Percentiles rank a stretch among this genome's conserved stretches.
Conservation (phyloP, 2,888 invertebrate genomes). For the Rhogogaster chlorosoma region DNA sequence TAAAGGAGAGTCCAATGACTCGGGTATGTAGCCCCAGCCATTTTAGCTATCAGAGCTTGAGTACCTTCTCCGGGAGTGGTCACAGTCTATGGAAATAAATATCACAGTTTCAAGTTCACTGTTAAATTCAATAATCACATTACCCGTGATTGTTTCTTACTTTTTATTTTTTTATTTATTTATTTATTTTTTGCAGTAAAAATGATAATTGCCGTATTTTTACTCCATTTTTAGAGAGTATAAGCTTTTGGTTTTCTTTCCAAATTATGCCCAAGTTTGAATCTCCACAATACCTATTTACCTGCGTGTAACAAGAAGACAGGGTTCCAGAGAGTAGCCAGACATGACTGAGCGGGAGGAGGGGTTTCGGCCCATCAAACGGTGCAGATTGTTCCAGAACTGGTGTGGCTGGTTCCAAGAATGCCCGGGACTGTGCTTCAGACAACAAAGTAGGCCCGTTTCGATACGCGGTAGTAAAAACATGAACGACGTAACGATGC, state of each 20-base stretch:
- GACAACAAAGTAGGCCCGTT: conserved; percentile 72
- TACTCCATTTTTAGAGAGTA: background rate
- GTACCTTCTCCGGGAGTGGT: conserved; percentile 63
- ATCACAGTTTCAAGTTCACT: conserved; percentile 1
- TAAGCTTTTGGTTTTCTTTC: background rate
- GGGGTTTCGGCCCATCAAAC: conserved; percentile 70
- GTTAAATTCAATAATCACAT: background rate
- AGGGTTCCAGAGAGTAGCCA: conserved; percentile 86
- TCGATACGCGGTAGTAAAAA: conserved; percentile 81
- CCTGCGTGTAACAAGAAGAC: conserved; percentile 79
- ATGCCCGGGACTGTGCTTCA: conserved; percentile 70
- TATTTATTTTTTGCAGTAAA: background rate
- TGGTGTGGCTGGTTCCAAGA: conserved; percentile 88
- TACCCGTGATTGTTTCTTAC: background rate
- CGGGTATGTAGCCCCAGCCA: conserved; percentile 76
- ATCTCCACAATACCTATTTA: conserved; percentile 61
- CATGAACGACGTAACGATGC: conserved; percentile 85
- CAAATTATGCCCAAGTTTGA: background rate
- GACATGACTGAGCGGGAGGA: conserved; percentile 84
- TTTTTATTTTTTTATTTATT: too few relatives aligned
- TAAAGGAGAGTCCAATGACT: conserved; percentile 93
- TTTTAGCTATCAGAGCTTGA: conserved; percentile 69
- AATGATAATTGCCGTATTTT: background rate
- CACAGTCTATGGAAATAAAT: conserved; percentile 57
- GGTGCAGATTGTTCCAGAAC: conserved; percentile 79